phyloP scores from a whole-genome alignment of 2,888 invertebrate genomes.

The Clusia tigrina region DNA sequence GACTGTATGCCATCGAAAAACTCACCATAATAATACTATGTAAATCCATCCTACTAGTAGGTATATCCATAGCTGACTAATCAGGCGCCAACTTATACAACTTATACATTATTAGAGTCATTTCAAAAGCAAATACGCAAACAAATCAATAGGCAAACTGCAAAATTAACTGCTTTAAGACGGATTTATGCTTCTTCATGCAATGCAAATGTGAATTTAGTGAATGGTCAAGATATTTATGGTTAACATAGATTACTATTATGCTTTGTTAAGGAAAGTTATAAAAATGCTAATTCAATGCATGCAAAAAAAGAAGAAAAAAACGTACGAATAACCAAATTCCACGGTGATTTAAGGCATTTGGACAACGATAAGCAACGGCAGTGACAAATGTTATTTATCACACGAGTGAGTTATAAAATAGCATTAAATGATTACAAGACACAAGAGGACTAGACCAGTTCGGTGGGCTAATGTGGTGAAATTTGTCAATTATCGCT shows the following conservation, averaged over 20 bases:
- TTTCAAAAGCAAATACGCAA: constrained; percentile 18
- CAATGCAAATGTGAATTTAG: constrained; percentile 19
- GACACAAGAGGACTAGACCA: no score
- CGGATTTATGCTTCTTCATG: constrained; percentile 27
- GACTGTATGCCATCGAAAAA: no score
- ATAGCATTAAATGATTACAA: neutral
- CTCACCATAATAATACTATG: no score
- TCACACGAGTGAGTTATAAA: neutral
- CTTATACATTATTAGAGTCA: constrained; percentile 11
- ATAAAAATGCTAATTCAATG: constrained; percentile 14
- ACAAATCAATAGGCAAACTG: constrained; percentile 5
- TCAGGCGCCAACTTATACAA: constrained; percentile 24
- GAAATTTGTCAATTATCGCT: no score
- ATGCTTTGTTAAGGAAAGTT: constrained; percentile 8
- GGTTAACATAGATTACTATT: constrained; percentile 1
- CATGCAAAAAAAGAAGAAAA: constrained; percentile 7
- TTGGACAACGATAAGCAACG: constrained; percentile 19
- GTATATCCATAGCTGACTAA: no score
- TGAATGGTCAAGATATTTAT: constrained; percentile 16
- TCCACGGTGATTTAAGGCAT: constrained; percentile 15
- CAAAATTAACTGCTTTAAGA: constrained; percentile 15
- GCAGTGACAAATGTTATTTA: constrained; percentile 25
- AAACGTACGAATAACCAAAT: neutral
- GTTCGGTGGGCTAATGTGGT: no score
- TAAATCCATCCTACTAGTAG: no score